Evolutionary conservation across 2,113 vertebrate species (phyloP), one percentile per base, ranked within the genome.

Genomic region (Hiodon alosoides): DNA sequence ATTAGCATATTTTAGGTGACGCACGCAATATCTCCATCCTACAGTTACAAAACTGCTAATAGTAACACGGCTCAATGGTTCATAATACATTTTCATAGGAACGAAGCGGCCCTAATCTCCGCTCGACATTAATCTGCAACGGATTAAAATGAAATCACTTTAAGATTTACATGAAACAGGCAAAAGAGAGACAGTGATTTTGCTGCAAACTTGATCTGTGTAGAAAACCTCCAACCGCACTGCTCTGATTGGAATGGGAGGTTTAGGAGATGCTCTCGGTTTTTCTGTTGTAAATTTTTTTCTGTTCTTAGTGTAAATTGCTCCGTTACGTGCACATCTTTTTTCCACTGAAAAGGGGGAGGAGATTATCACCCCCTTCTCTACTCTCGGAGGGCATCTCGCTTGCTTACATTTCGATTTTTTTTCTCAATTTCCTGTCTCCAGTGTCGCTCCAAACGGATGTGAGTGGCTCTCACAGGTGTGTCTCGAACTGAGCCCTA

Each of bases 391-490:
- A 31, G 31, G 31, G 31, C 31, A 31, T 31, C 31, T 31, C 31
- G 31, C 31, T 31, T 31, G 31, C 31, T 31, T 31, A 31, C 31
- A 31, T 31, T 31, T 31, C 31, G 31, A 31, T 31, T 76, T 46
- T 57, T 70, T 65, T 60, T 70, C 55, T 71, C 14, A 76, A 64
- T 79, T 79, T 83, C 80, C 81, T 65, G 77, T 54, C 71, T 73
- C 76, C 79, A 62, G 80, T 79, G 86, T 83, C 78, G 75, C 77
- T 72, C 72, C 6, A 72, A 72, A 74, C 72, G 80, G 79, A 77
- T 78, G 84, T 79, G 81, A 81, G 77, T 81, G 73, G 84, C 84
- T 87, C 89, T 87, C 86, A 90, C 88, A 90, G 89, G 90, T 91
- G 89, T 90, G 84, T 77, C 75, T 72, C 79, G 65, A 71, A 71